phyloP scores from a whole-genome alignment of 2,113 vertebrate species.

The Apeltes quadracus region DNA sequence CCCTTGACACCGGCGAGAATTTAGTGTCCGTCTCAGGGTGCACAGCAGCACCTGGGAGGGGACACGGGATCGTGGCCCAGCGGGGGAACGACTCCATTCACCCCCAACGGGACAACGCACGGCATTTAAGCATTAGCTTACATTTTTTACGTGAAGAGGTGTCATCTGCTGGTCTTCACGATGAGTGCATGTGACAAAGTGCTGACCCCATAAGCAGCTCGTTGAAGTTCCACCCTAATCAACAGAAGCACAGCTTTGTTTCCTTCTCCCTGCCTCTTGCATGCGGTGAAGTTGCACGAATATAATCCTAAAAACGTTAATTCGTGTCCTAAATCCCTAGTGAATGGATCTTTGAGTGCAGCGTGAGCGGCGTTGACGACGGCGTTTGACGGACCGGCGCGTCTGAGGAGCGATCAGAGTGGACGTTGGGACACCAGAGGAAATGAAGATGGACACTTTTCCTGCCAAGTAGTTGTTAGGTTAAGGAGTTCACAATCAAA shows the following conservation, averaged over 20 bases:
- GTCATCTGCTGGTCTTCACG: not conserved
- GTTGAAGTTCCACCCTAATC: not conserved
- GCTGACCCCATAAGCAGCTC: not conserved
- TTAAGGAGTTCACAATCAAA: not conserved
- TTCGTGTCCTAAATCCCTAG: not conserved
- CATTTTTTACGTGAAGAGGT: not conserved
- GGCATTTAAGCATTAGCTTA: conserved; percentile 3
- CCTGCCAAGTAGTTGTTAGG: not conserved
- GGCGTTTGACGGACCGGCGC: too few relatives aligned
- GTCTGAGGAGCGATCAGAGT: not conserved
- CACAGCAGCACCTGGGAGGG: conserved; percentile 82
- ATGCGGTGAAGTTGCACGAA: not conserved
- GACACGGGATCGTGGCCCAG: conserved; percentile 45
- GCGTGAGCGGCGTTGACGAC: not conserved
- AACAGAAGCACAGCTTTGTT: too few relatives aligned
- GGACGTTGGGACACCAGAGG: not conserved
- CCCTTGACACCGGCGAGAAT: conserved; percentile 83
- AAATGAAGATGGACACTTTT: not conserved
- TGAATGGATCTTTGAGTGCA: too few relatives aligned
- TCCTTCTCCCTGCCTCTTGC: not conserved
- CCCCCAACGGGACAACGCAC: conserved; percentile 8
- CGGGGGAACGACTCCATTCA: conserved; percentile 29
- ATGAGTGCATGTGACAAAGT: not conserved
- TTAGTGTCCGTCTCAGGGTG: conserved; percentile 82
- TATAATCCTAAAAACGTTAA: not conserved